Base-by-base conservation (phyloP, 1,140 invertebrate species). In the Homarus americanus region DNA sequence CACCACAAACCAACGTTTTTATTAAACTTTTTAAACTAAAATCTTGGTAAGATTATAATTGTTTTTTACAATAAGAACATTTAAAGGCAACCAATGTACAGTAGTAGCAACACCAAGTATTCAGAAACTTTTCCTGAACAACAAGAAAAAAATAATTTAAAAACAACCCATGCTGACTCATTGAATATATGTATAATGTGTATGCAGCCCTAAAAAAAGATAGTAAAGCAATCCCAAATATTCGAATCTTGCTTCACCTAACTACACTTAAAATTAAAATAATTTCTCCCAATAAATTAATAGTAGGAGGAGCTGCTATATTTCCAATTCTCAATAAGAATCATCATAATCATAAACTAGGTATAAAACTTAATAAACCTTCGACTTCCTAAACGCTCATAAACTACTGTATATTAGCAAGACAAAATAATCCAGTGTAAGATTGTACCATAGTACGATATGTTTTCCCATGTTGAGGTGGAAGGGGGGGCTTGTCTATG, bases 321-420 rank as follows among this genome's bases (percentile, higher is more conserved):
- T 80, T 80, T 53, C 78, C 28, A 49, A 34, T n/a, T 12, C 24
- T 80, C 12, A 80, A n/a, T 28, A 80, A 5, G 53, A 80, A 80
- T 53, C 41, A 80, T 53, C 78, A 80, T 34, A 49, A 80, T 2
- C 34, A 41, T 53, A 76, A n/a, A 40, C 34, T 40, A 10, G 73
- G 36, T 40, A 76, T 76, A 40, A 76, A 40, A 38, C 24, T 80
- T 80, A 49, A 49, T 32, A 80, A 80, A 5, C 82, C 53, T 40
- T 83, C n/a, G n/a, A n/a, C n/a, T n/a, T n/a, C n/a, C n/a, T n/a
- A n/a, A n/a, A n/a, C n/a, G n/a, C n/a, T n/a, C n/a, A n/a, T n/a
- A n/a, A n/a, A n/a, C n/a, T n/a, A n/a, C n/a, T n/a, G n/a, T n/a
- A n/a, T n/a, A n/a, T n/a, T n/a, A n/a, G n/a, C n/a, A n/a, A n/a